Percentiles rank a stretch among this genome's conserved stretches.
These are phyloP conservation scores for Discoglossus pictus DNA, from an alignment of 2,797 vertebrate genomes.

Conservation along the genomic window DNA sequence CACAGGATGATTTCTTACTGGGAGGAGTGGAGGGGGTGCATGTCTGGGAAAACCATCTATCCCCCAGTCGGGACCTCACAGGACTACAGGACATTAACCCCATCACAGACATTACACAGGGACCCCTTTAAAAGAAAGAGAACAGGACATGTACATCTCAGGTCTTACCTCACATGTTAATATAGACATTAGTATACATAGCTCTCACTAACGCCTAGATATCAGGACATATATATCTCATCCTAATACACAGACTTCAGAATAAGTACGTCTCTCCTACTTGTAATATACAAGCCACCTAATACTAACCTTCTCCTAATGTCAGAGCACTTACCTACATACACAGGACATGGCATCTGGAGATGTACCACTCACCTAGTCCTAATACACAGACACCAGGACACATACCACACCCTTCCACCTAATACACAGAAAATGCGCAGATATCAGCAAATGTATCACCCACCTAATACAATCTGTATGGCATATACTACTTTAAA, in stretches of 20 bases:
- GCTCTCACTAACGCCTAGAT: neutral
- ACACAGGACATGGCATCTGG: too few relatives aligned
- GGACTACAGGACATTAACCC: slow-evolving; percentile 45
- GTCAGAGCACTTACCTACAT: too few relatives aligned
- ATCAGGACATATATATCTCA: neutral
- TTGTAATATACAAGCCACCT: slow-evolving; percentile 18
- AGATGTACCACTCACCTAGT: neutral
- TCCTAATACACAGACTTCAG: neutral
- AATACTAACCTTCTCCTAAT: too few relatives aligned
- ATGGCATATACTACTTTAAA: too few relatives aligned
- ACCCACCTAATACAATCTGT: neutral
- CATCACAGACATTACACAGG: slow-evolving; percentile 33
- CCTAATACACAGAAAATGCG: neutral
- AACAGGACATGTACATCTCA: neutral
- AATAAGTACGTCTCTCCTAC: neutral
- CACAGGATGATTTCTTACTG: slow-evolving; percentile 47
- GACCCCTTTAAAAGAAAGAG: neutral
- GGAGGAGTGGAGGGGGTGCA: slow-evolving; percentile 41
- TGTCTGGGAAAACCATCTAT: slow-evolving; percentile 48
- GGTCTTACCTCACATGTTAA: neutral
- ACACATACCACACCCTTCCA: neutral
- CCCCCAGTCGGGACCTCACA: slow-evolving; percentile 47
- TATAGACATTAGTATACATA: neutral
- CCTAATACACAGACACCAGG: slow-evolving; percentile 5
- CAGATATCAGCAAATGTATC: neutral